A percentile compares a stretch with the other conserved stretches of the same genome.
These are phyloP conservation scores for Peromyscus eremicus DNA, from an alignment of 2,797 vertebrate genomes.

Conservation along the genomic window DNA sequence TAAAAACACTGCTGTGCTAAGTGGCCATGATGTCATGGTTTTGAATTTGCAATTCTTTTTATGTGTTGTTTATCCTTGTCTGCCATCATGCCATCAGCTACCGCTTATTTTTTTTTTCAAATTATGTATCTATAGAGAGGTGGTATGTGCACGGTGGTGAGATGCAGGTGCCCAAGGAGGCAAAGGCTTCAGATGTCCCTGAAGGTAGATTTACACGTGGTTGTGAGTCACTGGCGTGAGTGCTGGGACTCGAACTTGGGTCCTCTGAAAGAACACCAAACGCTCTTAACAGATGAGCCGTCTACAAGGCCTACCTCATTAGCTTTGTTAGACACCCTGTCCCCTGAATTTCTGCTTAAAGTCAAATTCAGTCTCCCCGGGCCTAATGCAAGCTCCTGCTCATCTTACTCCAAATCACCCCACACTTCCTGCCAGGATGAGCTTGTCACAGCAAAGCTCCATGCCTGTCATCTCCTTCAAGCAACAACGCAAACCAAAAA, in stretches of 20 bases:
- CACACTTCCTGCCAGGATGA: background rate
- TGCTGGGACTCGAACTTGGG: background rate
- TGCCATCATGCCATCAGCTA: background rate
- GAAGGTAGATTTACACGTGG: background rate
- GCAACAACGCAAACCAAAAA: background rate
- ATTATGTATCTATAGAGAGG: background rate
- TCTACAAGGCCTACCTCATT: background rate
- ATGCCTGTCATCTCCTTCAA: background rate
- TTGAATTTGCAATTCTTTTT: constrained; percentile 21
- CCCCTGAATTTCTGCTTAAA: background rate
- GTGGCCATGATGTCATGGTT: background rate
- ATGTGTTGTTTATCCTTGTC: background rate
- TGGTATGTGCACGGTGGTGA: too few species aligned
- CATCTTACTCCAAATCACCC: background rate
- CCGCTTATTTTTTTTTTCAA: background rate
- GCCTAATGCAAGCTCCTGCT: background rate
- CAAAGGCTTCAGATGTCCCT: background rate
- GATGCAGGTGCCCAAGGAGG: background rate
- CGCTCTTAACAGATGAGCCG: background rate
- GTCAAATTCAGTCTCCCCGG: background rate
- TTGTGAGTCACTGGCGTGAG: background rate
- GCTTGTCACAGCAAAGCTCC: background rate
- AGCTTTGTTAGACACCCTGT: background rate
- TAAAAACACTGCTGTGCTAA: background rate
- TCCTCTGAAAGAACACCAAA: background rate